Conservation (phyloP, 2,888 invertebrate species). For the Kuschelorhynchus macadamiae region DNA sequence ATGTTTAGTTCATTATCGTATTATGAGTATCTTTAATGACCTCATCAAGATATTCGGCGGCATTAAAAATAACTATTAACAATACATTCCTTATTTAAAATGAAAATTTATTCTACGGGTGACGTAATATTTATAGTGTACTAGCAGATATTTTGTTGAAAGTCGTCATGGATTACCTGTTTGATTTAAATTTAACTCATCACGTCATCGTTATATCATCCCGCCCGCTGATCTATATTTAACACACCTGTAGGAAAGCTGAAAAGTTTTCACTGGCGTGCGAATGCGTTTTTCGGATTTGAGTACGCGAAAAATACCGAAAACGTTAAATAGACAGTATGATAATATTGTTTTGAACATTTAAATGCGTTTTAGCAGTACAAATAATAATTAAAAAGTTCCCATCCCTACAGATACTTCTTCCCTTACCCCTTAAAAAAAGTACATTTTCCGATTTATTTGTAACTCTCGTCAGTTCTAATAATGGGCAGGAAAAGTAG, state of each 20-base stretch:
- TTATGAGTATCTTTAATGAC: no score
- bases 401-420: no score
- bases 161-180: slow-evolving; percentile 35
- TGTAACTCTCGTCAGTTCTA: no score
- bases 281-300: background rate
- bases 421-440: no score
- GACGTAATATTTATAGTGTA: slow-evolving; percentile 20
- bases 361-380: no score
- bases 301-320: background rate
- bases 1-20: no score
- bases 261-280: slow-evolving; percentile 17
- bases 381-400: no score
- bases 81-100: background rate
- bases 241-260: slow-evolving; percentile 31
- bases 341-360: no score
- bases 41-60: slow-evolving; percentile 16
- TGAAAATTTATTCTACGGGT: slow-evolving; percentile 8
- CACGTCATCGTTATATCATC: slow-evolving; percentile 45
- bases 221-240: slow-evolving; percentile 38
- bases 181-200: slow-evolving; percentile 34
- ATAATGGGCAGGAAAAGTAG: no score
- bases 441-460: no score
- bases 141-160: slow-evolving; percentile 9
- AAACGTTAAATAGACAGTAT: background rate
- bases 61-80: slow-evolving; percentile 2